phyloP scores from a whole-genome alignment of 2,888 invertebrate genomes.

The Caenorhabditis becei region DNA sequence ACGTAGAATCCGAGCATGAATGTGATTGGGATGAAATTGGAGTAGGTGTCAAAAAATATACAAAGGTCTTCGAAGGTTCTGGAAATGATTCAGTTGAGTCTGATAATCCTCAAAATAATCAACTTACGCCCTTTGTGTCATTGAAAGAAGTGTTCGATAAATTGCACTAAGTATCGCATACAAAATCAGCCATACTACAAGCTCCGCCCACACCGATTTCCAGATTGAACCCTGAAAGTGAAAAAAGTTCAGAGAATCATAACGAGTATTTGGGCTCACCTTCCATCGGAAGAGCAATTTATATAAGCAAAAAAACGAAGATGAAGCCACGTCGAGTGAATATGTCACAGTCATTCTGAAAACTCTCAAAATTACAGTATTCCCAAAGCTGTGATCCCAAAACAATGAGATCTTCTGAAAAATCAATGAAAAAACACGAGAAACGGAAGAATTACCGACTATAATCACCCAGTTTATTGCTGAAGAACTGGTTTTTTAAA shows the following conservation, averaged over 20 bases:
- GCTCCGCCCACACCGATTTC: slow-evolving; percentile 74
- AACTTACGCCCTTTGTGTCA: slow-evolving; percentile 72
- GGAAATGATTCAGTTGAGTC: slow-evolving; percentile 34
- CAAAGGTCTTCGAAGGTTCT: slow-evolving; percentile 78
- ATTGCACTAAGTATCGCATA: slow-evolving; percentile 69
- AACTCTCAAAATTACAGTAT: neutral
- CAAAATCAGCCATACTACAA: slow-evolving; percentile 72
- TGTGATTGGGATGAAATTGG: slow-evolving; percentile 78
- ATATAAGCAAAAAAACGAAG: slow-evolving; percentile 77
- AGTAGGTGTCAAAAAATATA: slow-evolving; percentile 77
- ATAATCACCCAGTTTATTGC: neutral
- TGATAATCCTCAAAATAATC: too few species aligned
- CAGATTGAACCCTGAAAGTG: slow-evolving; percentile 72
- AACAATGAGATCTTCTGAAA: neutral
- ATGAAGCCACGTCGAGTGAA: slow-evolving; percentile 79
- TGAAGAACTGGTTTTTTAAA: slow-evolving; percentile 16
- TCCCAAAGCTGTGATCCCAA: neutral
- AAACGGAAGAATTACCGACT: slow-evolving; percentile 4
- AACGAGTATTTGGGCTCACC: slow-evolving; percentile 49
- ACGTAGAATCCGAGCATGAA: slow-evolving; percentile 81
- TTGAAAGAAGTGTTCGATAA: slow-evolving; percentile 67
- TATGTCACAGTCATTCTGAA: slow-evolving; percentile 79
- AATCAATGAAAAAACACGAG: neutral
- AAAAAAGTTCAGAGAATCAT: neutral
- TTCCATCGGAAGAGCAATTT: slow-evolving; percentile 78